A percentile compares a stretch with the other conserved stretches of the same genome.
Conservation (phyloP, 2,113 vertebrate genomes). For the Phocoena sinus region DNA sequence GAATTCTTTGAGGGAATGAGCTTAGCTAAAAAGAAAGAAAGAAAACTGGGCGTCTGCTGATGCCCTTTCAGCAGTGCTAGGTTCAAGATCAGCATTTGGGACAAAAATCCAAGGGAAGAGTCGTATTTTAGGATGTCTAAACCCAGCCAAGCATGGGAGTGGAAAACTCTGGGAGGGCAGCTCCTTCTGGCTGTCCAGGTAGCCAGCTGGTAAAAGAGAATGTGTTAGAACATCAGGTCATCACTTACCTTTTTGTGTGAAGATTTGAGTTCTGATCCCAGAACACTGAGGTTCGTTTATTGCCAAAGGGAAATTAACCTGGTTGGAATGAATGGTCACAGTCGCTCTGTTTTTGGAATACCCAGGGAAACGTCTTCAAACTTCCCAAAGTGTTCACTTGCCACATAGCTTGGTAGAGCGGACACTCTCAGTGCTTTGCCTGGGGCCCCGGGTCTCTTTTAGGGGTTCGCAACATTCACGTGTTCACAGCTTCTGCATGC, state of each 20-base stretch:
- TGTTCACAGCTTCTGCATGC: not conserved
- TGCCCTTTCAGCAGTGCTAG: not conserved
- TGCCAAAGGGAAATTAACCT: not conserved
- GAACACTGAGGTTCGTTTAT: not conserved
- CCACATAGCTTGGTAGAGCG: not conserved
- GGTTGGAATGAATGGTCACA: not conserved
- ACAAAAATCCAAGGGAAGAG: not conserved
- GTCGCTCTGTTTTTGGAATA: not conserved
- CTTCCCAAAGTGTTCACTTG: not conserved
- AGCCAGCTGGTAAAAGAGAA: not conserved
- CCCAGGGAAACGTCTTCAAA: not conserved
- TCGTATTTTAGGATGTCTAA: not conserved
- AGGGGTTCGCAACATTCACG: accelerated
- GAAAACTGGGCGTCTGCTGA: not conserved
- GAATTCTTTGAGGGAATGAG: not conserved
- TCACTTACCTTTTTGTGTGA: not conserved
- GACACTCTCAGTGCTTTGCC: not conserved
- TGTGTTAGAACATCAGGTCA: not conserved
- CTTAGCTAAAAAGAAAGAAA: not conserved
- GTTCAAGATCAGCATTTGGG: not conserved
- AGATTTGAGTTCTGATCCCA: not conserved
- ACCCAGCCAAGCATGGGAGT: not conserved
- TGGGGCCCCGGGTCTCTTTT: not conserved
- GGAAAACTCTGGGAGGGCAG: not conserved
- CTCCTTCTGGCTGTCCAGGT: not conserved